Percentiles rank a stretch among this genome's conserved stretches.
Conservation (phyloP, 2,888 invertebrate species). For the Drosophila rellima region DNA sequence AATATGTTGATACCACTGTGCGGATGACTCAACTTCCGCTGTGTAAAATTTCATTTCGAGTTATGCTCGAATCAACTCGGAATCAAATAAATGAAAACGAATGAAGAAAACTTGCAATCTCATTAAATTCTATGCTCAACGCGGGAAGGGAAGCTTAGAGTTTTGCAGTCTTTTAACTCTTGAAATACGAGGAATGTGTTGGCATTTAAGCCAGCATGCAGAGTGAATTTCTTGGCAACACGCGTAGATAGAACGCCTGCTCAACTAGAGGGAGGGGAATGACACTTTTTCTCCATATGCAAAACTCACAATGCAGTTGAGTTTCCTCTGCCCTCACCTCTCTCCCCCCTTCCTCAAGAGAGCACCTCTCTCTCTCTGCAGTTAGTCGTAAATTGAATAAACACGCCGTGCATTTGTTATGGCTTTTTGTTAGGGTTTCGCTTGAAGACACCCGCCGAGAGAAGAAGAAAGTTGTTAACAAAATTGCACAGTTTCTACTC, state of each 20-base stretch:
- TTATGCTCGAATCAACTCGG: conserved; percentile 56
- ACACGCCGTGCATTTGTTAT: conserved; percentile 49
- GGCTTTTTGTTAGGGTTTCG: conserved; percentile 45
- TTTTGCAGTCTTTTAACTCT: conserved; percentile 11
- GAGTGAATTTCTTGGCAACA: conserved; percentile 59
- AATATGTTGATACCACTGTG: conserved; percentile 26
- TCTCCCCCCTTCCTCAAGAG: neutral
- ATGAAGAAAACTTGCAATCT: conserved; percentile 56
- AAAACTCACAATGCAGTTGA: conserved; percentile 44
- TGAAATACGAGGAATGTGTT: conserved; percentile 52
- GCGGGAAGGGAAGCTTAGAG: neutral
- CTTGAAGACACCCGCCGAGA: conserved; percentile 31
- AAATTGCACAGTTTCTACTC: conserved; percentile 43
- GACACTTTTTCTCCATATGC: conserved; percentile 54
- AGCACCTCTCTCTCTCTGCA: conserved; percentile 51
- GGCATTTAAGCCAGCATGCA: conserved; percentile 64
- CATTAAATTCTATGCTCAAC: conserved; percentile 43
- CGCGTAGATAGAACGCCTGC: conserved; percentile 31
- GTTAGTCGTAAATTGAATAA: conserved; percentile 71
- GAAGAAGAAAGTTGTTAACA: conserved; percentile 62
- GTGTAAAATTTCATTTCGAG: conserved; percentile 54
- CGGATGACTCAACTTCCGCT: conserved; percentile 66
- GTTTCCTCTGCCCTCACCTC: conserved; percentile 9
- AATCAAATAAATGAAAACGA: conserved; percentile 63
- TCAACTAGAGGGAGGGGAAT: conserved; percentile 15